phyloP scores from a whole-genome alignment of 2,888 invertebrate genomes.

The Electrophaes corylata region DNA sequence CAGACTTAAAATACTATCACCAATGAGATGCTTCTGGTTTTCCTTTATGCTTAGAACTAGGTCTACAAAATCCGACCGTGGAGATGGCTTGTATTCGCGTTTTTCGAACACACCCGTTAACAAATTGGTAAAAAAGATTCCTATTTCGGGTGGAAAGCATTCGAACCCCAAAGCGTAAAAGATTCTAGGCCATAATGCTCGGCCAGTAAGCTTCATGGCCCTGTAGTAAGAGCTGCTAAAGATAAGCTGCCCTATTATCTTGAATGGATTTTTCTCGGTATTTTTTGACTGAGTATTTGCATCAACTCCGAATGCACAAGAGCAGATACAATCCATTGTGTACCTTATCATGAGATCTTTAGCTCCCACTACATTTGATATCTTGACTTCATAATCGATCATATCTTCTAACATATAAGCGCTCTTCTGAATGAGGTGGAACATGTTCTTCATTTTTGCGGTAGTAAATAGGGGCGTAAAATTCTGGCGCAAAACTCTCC shows the following conservation, averaged over 20 bases:
- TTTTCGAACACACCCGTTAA: slow-evolving; percentile 47
- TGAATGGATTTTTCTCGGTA: slow-evolving; percentile 46
- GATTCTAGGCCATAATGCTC: slow-evolving; percentile 50
- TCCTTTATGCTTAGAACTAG: slow-evolving; percentile 51
- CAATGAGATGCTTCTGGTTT: slow-evolving; percentile 43
- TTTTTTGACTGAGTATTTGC: slow-evolving; percentile 45
- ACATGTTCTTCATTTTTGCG: slow-evolving; percentile 51
- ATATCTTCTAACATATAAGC: slow-evolving; percentile 39
- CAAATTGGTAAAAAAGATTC: slow-evolving; percentile 46
- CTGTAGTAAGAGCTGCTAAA: slow-evolving; percentile 36
- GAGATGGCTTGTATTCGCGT: slow-evolving; percentile 45
- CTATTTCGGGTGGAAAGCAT: slow-evolving; percentile 42
- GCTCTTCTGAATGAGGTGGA: slow-evolving; percentile 46
- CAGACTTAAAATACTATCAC: slow-evolving; percentile 51
- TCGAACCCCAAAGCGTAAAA: slow-evolving; percentile 49
- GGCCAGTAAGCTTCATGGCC: slow-evolving; percentile 36
- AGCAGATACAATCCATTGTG: slow-evolving; percentile 50
- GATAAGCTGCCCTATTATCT: slow-evolving; percentile 42
- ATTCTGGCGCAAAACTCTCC: slow-evolving; percentile 49
- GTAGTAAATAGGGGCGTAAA: slow-evolving; percentile 47
- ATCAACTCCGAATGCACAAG: slow-evolving; percentile 52
- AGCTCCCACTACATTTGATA: slow-evolving; percentile 34
- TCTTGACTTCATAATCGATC: slow-evolving; percentile 36
- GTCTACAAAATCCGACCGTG: slow-evolving; percentile 58
- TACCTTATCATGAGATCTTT: slow-evolving; percentile 44